Evolutionary conservation across 2,797 vertebrate species (phyloP).

Genomic region (Scyliorhinus canicula): DNA sequence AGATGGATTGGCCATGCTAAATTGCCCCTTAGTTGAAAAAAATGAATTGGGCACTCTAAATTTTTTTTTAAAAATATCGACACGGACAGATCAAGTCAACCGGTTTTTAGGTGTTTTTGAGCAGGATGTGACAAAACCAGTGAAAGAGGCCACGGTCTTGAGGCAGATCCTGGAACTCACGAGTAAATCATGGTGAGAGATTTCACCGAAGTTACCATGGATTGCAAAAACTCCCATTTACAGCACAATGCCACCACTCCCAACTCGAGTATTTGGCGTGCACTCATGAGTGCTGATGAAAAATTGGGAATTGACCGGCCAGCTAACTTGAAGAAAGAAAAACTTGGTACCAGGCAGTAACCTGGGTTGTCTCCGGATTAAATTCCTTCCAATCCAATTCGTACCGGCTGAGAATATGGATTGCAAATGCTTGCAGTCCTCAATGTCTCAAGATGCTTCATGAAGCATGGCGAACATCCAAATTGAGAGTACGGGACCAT

Average conservation of each 20-base stretch:
- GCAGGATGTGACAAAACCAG: neutral
- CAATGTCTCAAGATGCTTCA: neutral
- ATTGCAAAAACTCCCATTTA: neutral
- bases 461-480: neutral
- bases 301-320: neutral
- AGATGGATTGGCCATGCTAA: too few species aligned
- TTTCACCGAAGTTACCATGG: neutral
- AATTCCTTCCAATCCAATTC: neutral
- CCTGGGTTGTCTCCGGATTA: neutral
- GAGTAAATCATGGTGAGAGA: neutral
- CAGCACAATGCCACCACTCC: too few species aligned
- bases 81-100: neutral
- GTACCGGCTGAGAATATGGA: neutral
- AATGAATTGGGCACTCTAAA: too few species aligned
- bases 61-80: too few species aligned
- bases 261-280: neutral
- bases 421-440: neutral
- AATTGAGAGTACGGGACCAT: neutral
- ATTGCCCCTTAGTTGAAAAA: too few species aligned
- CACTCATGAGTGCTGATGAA: neutral
- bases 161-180: neutral
- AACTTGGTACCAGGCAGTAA: neutral
- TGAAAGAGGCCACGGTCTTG: neutral
- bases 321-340: neutral
- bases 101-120: neutral